Conservation (phyloP, 2,888 invertebrate genomes). For the Drosophila rubida region DNA sequence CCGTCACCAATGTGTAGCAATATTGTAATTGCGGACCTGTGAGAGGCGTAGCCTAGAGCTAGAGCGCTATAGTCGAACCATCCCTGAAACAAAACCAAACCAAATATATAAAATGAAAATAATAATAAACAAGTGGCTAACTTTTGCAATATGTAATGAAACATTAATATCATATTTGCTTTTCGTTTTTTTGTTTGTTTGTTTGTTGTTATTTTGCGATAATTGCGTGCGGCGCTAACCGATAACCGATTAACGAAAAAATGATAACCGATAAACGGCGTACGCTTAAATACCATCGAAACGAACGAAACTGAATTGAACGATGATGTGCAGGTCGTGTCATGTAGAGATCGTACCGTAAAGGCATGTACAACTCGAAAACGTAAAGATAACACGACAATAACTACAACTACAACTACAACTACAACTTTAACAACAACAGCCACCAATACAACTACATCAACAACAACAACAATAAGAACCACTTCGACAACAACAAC, state of each 20-base stretch:
- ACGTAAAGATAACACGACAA: conserved; percentile 78
- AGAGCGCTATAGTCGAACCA: conserved; percentile 4
- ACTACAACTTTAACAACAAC: conserved; percentile 43
- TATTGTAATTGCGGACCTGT: not conserved
- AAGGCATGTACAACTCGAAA: conserved; percentile 79
- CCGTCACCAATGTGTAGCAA: not conserved
- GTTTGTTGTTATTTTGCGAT: conserved; percentile 39
- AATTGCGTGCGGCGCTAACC: conserved; percentile 22
- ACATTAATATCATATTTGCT: conserved; percentile 38
- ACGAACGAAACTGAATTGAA: conserved; percentile 8
- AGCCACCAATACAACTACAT: conserved; percentile 35
- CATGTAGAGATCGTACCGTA: conserved; percentile 82
- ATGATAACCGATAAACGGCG: conserved; percentile 37
- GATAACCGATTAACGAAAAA: conserved; percentile 32
- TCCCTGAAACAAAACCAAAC: not conserved
- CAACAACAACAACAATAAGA: conserved; percentile 55
- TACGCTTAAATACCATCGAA: conserved; percentile 17
- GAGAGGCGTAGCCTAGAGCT: conserved; percentile 11
- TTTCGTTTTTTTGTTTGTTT: conserved; percentile 46
- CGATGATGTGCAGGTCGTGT: conserved; percentile 81
- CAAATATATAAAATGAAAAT: not conserved
- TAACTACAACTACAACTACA: conserved; percentile 56
- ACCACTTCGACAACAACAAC: conserved; percentile 76
- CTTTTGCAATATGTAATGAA: conserved; percentile 28
- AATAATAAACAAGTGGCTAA: conserved; percentile 10